Evolutionary conservation across 2,797 vertebrate species (phyloP).

Genomic region (Spondyliosoma cantharus): DNA sequence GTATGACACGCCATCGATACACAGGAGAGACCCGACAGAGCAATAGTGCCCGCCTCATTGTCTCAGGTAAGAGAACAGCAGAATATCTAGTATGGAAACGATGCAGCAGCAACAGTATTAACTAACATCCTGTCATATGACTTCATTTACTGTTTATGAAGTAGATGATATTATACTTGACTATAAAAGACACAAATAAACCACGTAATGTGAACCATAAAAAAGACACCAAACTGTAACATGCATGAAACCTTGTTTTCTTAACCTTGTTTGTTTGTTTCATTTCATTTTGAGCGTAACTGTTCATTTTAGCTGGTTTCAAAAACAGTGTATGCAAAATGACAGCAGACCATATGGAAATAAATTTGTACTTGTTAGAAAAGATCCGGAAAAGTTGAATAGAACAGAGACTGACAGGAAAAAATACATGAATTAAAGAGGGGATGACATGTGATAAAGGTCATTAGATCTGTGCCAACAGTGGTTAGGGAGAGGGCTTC

Average conservation of each 20-base stretch:
- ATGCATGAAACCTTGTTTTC: neutral
- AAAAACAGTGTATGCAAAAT: neutral
- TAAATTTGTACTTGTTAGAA: conserved; percentile 44
- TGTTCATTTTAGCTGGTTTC: conserved; percentile 13
- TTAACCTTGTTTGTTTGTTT: neutral
- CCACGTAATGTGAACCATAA: neutral
- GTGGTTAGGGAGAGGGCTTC: conserved; percentile 16
- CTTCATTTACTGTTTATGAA: neutral
- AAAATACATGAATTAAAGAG: conserved; percentile 57
- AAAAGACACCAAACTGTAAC: neutral
- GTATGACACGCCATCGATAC: conserved; percentile 96
- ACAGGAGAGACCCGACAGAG: conserved; percentile 98
- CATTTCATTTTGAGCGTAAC: neutral
- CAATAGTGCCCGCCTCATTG: conserved; percentile 97
- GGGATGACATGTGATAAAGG: conserved; percentile 65
- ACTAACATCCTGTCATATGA: neutral
- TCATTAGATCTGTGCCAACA: conserved; percentile 47
- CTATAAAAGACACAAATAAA: neutral
- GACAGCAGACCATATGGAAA: conserved; percentile 52
- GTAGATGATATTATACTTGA: neutral
- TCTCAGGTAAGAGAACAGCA: conserved; percentile 87
- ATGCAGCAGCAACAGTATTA: neutral
- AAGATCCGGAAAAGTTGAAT: conserved; percentile 20
- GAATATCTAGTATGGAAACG: neutral
- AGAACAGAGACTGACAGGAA: conserved; percentile 54